Evolutionary conservation across 2,797 vertebrate species (phyloP).

Genomic region (Gymnodraco acuticeps): DNA sequence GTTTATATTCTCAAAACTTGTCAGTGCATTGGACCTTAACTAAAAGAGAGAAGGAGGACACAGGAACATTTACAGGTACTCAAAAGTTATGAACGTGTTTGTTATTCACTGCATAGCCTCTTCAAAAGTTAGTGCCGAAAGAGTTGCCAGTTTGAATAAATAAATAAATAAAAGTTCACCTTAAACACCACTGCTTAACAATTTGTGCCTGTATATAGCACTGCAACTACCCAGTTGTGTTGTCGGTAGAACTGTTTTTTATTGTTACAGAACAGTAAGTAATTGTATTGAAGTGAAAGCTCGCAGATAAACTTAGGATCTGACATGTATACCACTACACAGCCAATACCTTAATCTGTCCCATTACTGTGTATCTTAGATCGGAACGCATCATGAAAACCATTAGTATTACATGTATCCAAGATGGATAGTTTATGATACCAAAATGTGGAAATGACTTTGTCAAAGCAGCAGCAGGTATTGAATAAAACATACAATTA

Average conservation of each 20-base stretch:
- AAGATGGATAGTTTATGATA: too few species aligned
- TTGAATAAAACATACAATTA: too few species aligned
- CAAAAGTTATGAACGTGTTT: conserved; percentile 7
- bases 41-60: background rate
- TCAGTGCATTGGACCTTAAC: background rate
- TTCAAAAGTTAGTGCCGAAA: background rate
- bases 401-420: too few species aligned
- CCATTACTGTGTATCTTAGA: background rate
- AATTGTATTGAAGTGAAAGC: background rate
- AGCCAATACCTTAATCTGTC: background rate
- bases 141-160: background rate
- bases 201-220: background rate
- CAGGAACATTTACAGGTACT: conserved; percentile 3
- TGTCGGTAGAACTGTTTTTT: background rate
- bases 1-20: conserved; percentile 12
- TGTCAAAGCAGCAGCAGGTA: too few species aligned
- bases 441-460: too few species aligned
- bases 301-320: background rate
- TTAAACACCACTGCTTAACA: background rate
- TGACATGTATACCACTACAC: background rate
- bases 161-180: background rate
- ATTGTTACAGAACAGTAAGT: too few species aligned
- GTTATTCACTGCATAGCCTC: conserved; percentile 10
- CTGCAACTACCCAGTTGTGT: background rate
- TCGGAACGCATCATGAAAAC: too few species aligned